Base-by-base conservation (phyloP, 2,113 vertebrate genomes). In the Dissostichus mawsoni region DNA sequence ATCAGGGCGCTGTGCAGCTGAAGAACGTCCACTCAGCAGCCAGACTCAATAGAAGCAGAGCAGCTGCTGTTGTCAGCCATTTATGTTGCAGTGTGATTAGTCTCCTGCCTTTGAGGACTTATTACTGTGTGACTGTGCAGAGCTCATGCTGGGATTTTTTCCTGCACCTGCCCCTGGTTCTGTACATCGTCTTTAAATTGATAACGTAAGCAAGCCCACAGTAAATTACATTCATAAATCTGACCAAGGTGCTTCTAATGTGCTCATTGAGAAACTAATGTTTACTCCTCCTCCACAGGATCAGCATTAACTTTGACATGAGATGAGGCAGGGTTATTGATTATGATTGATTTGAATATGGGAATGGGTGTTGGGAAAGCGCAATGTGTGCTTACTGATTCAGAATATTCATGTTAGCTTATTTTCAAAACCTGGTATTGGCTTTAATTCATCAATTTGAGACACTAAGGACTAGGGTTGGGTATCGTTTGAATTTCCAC, bases 151-250 rank as follows among this genome's bases (percentile, higher is more conserved):
- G 50, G 17, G 20, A 11, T 18, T 25, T 20, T n/a, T 62, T 53
- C 20, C 61, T 57, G 16, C 53, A 33, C 76, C 58, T 47, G 57
- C n/a, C n/a, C n/a, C n/a, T n/a, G n/a, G n/a, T n/a, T n/a, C n/a
- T n/a, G n/a, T n/a, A n/a, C n/a, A n/a, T n/a, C n/a, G n/a, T n/a
- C n/a, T n/a, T n/a, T n/a, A n/a, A n/a, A n/a, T n/a, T n/a, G n/a
- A n/a, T n/a, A n/a, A n/a, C n/a, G n/a, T 33, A 33, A 59, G 51
- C 85, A 56, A 62, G 78, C 63, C 52, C 3, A 44, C 29, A 61
- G 65, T 73, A 82, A 88, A 91, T 92, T 84, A 83, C 84, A 63
- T 67, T 68, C 81, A 82, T 91, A 89, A 91, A 91, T 92, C 88
- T 89, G 89, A 77, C 73, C 80, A 41, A 64, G 85, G 69, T 86